Evolutionary conservation across 2,797 vertebrate species (phyloP), one percentile per base, ranked within the genome.

Genomic region (Takifugu rubripes): DNA sequence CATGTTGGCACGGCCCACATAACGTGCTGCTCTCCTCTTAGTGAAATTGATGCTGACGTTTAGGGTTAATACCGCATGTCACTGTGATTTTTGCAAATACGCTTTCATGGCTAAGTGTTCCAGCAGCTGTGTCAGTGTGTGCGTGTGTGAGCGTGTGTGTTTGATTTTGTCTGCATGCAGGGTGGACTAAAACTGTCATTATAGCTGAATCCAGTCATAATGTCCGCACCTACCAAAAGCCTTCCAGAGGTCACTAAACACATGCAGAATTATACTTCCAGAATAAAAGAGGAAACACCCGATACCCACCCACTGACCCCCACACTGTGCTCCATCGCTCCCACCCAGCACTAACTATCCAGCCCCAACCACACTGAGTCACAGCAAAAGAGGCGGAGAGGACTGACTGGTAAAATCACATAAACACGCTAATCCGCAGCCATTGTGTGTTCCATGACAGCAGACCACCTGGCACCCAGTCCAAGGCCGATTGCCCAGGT

Each of bases 51-150:
- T 53, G n/a, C 54, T 82, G 84, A 87, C 83, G 64, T 81, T 83
- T 70, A 70, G 72, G 79, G 81, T 84, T 83, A 87, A 84, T 82
- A 70, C 70, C 25, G 62, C 77, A 79, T 78, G 81, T 85, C 79
- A 70, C 71, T 81, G 77, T 80, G 77, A 88, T 81, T 84, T 76
- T 68, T 65, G 72, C 75, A 84, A 84, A 85, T 74, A 72, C 63
- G 73, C 52, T 68, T 70, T 84, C 61, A 75, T 70, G 60, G 3
- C 68, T 73, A 77, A 84, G 69, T 67, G 62, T 74, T 87, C 64
- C 72, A 74, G 63, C 77, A 77, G 74, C 74, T 84, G 70, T 53
- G 44, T 70, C 57, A 57, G 12, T 64, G 25, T 29, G 25, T 6
- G 8, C 24, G 1, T 56, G 24, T 56, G 57, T 46, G 54, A 51